These are phyloP conservation scores for Danio rerio DNA, from an alignment of 2,113 vertebrate species.

Conservation along the genomic window DNA sequence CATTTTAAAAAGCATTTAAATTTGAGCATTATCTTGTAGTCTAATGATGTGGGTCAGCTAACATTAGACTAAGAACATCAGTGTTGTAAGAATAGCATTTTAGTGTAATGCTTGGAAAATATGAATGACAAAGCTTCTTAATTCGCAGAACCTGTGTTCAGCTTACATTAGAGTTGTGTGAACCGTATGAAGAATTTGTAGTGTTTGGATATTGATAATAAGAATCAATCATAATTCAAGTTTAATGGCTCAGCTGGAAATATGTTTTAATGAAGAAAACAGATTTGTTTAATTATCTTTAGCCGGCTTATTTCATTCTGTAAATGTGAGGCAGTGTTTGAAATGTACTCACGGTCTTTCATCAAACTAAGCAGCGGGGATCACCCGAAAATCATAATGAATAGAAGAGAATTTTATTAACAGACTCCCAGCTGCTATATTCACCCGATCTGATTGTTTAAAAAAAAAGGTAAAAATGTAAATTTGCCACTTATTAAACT, in stretches of 20 bases:
- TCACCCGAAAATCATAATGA: conserved; percentile 4
- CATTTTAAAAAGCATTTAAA: too few relatives aligned
- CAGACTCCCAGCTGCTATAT: conserved; percentile 13
- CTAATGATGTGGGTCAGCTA: too few relatives aligned
- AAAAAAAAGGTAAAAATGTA: not conserved
- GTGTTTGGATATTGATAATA: not conserved
- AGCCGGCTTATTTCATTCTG: not conserved
- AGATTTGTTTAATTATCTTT: conserved; percentile 25
- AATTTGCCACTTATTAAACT: conserved; percentile 6
- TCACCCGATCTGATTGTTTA: conserved; percentile 12
- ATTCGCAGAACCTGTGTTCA: not conserved
- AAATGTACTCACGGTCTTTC: not conserved
- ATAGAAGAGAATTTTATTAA: not conserved
- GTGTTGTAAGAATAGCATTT: too few relatives aligned
- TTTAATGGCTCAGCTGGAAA: conserved; percentile 31
- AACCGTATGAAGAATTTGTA: not conserved
- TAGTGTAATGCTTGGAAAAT: too few relatives aligned
- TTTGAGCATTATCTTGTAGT: too few relatives aligned
- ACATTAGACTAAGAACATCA: too few relatives aligned
- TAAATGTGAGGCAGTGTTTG: not conserved
- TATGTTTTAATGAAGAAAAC: not conserved
- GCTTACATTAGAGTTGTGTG: not conserved
- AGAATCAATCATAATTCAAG: not conserved
- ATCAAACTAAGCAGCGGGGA: conserved; percentile 12
- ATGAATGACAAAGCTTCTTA: not conserved